phyloP scores from a whole-genome alignment of 1,140 invertebrate genomes.

The Heterodera schachtii region DNA sequence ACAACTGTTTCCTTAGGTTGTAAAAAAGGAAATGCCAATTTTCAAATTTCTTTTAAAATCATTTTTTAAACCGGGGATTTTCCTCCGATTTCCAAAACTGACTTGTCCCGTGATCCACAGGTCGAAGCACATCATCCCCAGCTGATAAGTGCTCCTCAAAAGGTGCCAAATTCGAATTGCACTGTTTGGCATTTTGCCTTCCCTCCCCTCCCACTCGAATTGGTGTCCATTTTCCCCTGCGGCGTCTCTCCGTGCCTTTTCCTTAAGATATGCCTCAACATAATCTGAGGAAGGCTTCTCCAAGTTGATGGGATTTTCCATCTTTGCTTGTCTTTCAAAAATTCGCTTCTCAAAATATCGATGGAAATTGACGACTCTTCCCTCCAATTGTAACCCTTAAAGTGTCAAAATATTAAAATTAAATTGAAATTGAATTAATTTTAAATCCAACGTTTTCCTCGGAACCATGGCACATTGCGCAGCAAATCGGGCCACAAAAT shows the following conservation, averaged over 20 bases:
- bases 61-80: too few species aligned
- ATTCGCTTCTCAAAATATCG: constrained; percentile 31
- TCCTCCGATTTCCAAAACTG: not conserved
- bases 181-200: constrained; percentile 16
- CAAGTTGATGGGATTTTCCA: not conserved
- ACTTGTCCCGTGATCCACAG: constrained; percentile 27
- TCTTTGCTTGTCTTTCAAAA: constrained; percentile 8
- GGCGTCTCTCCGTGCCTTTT: constrained; percentile 17
- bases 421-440: too few species aligned
- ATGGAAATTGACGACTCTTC: not conserved
- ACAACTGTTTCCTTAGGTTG: constrained; percentile 19
- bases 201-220: constrained; percentile 3
- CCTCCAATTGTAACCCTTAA: not conserved
- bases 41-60: too few species aligned
- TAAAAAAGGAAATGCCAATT: not conserved
- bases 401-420: not conserved
- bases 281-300: not conserved
- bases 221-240: not conserved
- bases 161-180: not conserved
- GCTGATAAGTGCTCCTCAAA: constrained; percentile 22
- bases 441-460: not conserved
- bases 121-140: constrained; percentile 20
- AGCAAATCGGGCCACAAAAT: constrained; percentile 17
- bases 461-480: not conserved
- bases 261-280: constrained; percentile 29